Percentiles rank a stretch among this genome's conserved stretches.
Evolutionary conservation across 2,888 invertebrate genomes (phyloP).

Genomic region (Caenorhabditis sp.): DNA sequence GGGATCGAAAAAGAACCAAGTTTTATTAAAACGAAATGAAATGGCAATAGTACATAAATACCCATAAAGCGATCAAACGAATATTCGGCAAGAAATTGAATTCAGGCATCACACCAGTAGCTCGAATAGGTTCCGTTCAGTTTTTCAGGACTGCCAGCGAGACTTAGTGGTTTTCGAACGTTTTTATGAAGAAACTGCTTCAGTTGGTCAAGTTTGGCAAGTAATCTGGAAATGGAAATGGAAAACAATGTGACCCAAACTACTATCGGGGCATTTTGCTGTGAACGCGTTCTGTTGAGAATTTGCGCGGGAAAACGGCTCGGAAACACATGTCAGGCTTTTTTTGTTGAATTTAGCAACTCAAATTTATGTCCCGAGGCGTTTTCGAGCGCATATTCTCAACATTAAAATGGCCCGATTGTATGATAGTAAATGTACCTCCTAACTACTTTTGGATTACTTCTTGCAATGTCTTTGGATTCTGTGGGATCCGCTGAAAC

Average conservation of each 20-base stretch:
- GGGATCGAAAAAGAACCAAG: conserved; percentile 9
- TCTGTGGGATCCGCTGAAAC: conserved; percentile 70
- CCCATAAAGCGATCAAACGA: neutral
- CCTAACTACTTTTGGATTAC: conserved; percentile 60
- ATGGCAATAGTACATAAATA: neutral
- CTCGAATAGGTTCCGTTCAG: conserved; percentile 67
- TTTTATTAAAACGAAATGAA: conserved; percentile 17
- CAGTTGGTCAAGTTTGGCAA: conserved; percentile 58
- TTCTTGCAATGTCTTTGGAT: conserved; percentile 65
- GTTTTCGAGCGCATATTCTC: too few relatives aligned
- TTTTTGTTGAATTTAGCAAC: too few relatives aligned
- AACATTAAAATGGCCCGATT: too few relatives aligned
- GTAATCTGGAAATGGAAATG: conserved; percentile 47
- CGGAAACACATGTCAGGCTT: too few relatives aligned
- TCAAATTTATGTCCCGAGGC: too few relatives aligned
- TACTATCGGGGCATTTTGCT: too few relatives aligned
- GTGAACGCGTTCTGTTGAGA: too few relatives aligned
- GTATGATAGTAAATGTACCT: too few relatives aligned
- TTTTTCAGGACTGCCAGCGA: conserved; percentile 63
- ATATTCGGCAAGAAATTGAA: too few relatives aligned
- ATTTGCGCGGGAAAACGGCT: too few relatives aligned
- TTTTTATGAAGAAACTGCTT: conserved; percentile 64
- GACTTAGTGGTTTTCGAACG: conserved; percentile 64
- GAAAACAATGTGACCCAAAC: too few relatives aligned
- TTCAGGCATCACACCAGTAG: conserved; percentile 62